These are phyloP conservation scores for Tupaia chinensis DNA, from an alignment of 2,113 vertebrate genomes.

Conservation along the genomic window DNA sequence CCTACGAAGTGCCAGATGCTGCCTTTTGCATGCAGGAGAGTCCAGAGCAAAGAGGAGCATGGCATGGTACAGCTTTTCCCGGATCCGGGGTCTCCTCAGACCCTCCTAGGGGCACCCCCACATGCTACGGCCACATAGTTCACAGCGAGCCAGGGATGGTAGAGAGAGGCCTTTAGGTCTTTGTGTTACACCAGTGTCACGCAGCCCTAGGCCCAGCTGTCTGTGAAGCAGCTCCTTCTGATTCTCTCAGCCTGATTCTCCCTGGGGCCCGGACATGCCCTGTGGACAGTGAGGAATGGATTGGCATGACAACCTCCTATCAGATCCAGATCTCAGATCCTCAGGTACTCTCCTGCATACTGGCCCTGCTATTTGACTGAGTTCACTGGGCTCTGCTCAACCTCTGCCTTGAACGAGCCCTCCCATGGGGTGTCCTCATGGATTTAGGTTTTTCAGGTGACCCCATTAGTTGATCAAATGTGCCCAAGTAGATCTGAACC, in stretches of 20 bases:
- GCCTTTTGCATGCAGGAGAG: too few relatives aligned
- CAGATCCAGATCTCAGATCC: background rate
- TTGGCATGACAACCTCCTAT: background rate
- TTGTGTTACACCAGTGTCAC: fast-evolving
- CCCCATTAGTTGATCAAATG: background rate
- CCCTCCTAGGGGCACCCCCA: background rate
- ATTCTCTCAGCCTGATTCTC: background rate
- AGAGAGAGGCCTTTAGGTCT: background rate
- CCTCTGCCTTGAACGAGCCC: background rate
- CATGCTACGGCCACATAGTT: background rate
- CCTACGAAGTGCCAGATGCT: background rate
- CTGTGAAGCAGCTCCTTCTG: background rate
- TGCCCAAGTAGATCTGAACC: background rate
- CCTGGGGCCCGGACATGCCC: background rate
- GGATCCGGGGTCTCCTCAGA: background rate
- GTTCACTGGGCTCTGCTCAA: background rate
- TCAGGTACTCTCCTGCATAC: background rate
- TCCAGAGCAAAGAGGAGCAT: background rate
- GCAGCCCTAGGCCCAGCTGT: fast-evolving
- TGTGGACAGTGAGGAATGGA: background rate
- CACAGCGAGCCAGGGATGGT: background rate
- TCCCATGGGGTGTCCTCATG: background rate
- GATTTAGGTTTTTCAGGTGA: background rate
- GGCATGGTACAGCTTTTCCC: too few relatives aligned
- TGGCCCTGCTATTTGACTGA: background rate